Evolutionary conservation across 1,140 invertebrate genomes (phyloP), one percentile per base, ranked within the genome.

Genomic region (Apis laboriosa): DNA sequence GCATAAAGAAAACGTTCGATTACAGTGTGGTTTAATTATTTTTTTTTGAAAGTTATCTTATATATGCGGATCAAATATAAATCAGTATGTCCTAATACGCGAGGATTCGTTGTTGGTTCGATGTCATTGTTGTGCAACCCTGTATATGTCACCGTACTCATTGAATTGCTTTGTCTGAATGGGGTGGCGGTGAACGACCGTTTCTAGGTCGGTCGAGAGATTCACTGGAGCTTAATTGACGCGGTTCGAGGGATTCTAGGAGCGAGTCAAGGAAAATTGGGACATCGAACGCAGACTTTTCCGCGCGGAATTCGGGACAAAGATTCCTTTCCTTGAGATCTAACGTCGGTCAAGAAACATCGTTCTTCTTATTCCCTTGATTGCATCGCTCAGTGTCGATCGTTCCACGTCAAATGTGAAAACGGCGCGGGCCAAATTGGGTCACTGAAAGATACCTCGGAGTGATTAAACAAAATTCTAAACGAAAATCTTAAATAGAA

Each of bases 1-100:
- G 90, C 34, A 90, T 88, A 56, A 85, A 90, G 56, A 90, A 92
- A 91, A 92, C 90, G 90, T 79, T 63, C 34, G 12, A 51, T 43
- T 56, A 11, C n/a, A 9, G 2, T 34, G 43, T 24, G 56, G 9
- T 19, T 72, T 61, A 66, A 58, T n/a, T n/a, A 15, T 21, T 55
- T 1, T 17, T 21, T 55, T 1, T 17, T 28, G 1, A 55, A 55
- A 15, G 9, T n/a, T 1, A 43, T 19, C 49, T 24, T 15, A 9
- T 3, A 4, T 19, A 17, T 9, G n/a, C 5, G 15, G 24, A 28
- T 13, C 13, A 4, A 3, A 0, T n/a, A 34, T 43, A 17, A 34
- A 43, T 12, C 66, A 28, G 17, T 9, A 71, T 71, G 77, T 17
- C n/a, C 7, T 58, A 58, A 71, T 71, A 66, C 34, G n/a, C 9